These are phyloP conservation scores for Hipparchia sbordonii DNA, from an alignment of 2,888 invertebrate genomes.

Conservation along the genomic window DNA sequence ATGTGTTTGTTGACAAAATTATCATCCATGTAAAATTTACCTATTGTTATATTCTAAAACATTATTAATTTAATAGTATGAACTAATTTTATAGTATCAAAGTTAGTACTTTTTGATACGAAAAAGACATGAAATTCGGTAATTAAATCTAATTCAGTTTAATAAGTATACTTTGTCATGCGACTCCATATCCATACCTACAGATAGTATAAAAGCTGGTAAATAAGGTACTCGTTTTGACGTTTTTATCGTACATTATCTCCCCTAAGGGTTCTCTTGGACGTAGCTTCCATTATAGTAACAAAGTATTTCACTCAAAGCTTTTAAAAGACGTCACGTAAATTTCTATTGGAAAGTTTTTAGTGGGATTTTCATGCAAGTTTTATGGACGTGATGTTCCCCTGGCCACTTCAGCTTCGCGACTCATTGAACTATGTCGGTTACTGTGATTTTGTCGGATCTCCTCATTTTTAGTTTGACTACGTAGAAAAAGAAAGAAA, in stretches of 20 bases:
- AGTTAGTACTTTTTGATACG: too few relatives aligned
- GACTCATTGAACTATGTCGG: too few relatives aligned
- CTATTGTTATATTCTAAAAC: background rate
- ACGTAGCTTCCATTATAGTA: slow-evolving; percentile 32
- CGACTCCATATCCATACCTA: too few relatives aligned
- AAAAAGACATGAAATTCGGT: too few relatives aligned
- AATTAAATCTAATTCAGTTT: too few relatives aligned
- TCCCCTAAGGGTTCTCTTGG: slow-evolving; percentile 25
- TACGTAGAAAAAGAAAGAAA: too few relatives aligned
- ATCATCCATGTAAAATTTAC: background rate
- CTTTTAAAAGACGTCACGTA: slow-evolving; percentile 33
- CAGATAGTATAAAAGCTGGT: background rate
- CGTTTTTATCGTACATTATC: slow-evolving; percentile 29
- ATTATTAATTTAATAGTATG: too few relatives aligned
- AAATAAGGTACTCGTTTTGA: slow-evolving; percentile 3
- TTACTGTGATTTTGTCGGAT: too few relatives aligned
- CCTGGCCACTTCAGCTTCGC: background rate
- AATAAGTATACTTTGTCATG: too few relatives aligned
- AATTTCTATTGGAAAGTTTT: slow-evolving; percentile 37
- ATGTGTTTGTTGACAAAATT: too few relatives aligned
- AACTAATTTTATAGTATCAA: too few relatives aligned
- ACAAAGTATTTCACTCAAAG: slow-evolving; percentile 39
- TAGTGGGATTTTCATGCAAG: slow-evolving; percentile 28
- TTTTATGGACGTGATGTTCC: slow-evolving; percentile 13
- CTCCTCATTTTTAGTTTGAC: too few relatives aligned